A percentile compares a stretch with the other conserved stretches of the same genome.
Conservation (phyloP, 1,140 invertebrate genomes). For the Andrena cerasifolii region DNA sequence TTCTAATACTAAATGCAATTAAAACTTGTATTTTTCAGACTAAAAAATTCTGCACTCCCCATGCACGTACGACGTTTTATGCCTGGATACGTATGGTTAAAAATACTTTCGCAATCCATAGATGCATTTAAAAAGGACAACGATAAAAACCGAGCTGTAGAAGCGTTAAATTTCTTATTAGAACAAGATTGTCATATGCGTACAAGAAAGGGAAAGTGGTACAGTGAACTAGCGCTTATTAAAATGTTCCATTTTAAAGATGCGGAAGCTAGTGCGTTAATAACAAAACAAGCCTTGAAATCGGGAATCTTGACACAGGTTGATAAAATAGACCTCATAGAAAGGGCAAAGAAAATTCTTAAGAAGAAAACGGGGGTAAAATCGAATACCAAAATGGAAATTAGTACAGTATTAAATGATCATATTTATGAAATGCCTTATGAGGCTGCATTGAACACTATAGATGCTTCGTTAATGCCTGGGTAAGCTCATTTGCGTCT, state of each 20-base stretch:
- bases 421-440: neutral
- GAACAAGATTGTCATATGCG: conserved; percentile 62
- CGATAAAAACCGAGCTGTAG: conserved; percentile 57
- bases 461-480: conserved; percentile 54
- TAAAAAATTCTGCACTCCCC: conserved; percentile 61
- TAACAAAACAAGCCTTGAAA: conserved; percentile 64
- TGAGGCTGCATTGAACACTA: conserved; percentile 3
- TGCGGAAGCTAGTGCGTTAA: conserved; percentile 58
- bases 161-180: conserved; percentile 68
- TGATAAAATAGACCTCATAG: conserved; percentile 58
- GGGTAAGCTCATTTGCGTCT: conserved; percentile 55
- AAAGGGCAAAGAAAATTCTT: conserved; percentile 66
- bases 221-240: conserved; percentile 73
- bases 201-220: conserved; percentile 68
- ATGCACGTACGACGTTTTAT: conserved; percentile 69
- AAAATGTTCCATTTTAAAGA: conserved; percentile 73
- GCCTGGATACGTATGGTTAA: conserved; percentile 71
- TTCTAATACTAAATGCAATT: neutral
- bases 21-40: conserved; percentile 41
- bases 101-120: conserved; percentile 73
- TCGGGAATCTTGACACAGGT: conserved; percentile 61
- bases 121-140: conserved; percentile 74
- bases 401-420: conserved; percentile 9
- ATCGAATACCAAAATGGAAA: conserved; percentile 24
- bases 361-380: conserved; percentile 66